Evolutionary conservation across 2,888 invertebrate genomes (phyloP).

Genomic region (Tridacna crocea): DNA sequence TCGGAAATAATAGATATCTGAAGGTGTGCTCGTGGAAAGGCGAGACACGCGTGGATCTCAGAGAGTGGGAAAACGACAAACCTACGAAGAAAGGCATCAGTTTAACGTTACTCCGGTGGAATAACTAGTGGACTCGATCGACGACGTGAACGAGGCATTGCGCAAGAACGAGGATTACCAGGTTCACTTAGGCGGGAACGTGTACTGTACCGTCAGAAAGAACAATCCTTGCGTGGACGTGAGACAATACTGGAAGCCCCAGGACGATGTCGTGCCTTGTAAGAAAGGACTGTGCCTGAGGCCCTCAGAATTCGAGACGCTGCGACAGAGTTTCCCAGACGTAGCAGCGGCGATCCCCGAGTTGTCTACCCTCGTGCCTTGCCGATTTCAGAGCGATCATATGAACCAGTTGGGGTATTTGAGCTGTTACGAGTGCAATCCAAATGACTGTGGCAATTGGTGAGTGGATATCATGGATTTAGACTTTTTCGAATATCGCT

Average conservation of each 20-base stretch:
- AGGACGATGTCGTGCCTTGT: constrained; percentile 32
- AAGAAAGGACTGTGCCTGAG: constrained; percentile 43
- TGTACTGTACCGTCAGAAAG: constrained; percentile 25
- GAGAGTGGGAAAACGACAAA: constrained; percentile 31
- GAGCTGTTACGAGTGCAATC: constrained; percentile 33
- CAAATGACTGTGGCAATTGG: constrained; percentile 16
- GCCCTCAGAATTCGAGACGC: constrained; percentile 37
- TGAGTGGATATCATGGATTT: not conserved
- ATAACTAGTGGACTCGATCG: constrained; percentile 18
- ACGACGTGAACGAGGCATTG: constrained; percentile 21
- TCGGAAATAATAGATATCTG: constrained; percentile 36
- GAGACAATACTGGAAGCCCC: constrained; percentile 48
- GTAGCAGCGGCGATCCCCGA: constrained; percentile 27
- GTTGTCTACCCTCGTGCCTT: constrained; percentile 18
- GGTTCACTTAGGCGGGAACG: constrained; percentile 32
- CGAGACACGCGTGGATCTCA: constrained; percentile 35
- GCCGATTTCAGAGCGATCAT: constrained; percentile 34
- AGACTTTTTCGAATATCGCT: not conserved
- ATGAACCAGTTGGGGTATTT: constrained; percentile 34
- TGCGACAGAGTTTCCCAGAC: constrained; percentile 25
- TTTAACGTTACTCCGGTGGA: constrained; percentile 30
- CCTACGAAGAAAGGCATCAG: constrained; percentile 47
- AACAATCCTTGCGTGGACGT: constrained; percentile 38
- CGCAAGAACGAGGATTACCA: constrained; percentile 7
- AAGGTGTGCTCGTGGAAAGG: constrained; percentile 35